phyloP scores from a whole-genome alignment of 2,797 vertebrate genomes.

The Choloepus didactylus region DNA sequence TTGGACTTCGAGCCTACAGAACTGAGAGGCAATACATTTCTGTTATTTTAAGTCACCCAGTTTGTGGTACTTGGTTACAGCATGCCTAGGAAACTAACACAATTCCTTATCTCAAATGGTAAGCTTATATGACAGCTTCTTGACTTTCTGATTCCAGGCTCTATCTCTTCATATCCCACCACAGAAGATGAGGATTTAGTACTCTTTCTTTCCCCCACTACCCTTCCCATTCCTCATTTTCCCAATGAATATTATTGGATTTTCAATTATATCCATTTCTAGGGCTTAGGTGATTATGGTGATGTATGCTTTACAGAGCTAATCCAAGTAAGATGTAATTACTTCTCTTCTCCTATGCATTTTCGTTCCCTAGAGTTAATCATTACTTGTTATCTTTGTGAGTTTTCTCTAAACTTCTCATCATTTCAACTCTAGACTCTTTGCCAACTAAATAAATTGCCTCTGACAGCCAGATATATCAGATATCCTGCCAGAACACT shows the following conservation, averaged over 20 bases:
- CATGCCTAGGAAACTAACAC: no score
- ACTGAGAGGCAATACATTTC: no score
- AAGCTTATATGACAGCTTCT: rapidly evolving
- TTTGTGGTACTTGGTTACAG: no score
- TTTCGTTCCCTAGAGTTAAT: neutral
- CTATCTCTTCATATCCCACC: neutral
- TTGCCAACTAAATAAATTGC: neutral
- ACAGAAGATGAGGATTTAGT: rapidly evolving
- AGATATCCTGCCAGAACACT: neutral
- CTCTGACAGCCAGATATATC: neutral
- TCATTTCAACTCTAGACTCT: neutral
- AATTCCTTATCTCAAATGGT: rapidly evolving
- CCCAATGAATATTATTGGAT: neutral
- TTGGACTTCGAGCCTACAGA: no score
- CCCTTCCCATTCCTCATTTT: neutral
- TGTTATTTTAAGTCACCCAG: no score
- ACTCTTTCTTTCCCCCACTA: neutral
- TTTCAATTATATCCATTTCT: neutral
- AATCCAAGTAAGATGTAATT: neutral
- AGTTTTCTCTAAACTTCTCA: neutral
- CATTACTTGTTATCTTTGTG: neutral
- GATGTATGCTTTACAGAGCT: neutral
- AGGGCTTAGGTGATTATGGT: neutral
- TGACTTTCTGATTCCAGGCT: neutral
- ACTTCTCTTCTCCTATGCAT: neutral